Conservation (phyloP, 2,113 vertebrate genomes). For the Aegypius monachus region DNA sequence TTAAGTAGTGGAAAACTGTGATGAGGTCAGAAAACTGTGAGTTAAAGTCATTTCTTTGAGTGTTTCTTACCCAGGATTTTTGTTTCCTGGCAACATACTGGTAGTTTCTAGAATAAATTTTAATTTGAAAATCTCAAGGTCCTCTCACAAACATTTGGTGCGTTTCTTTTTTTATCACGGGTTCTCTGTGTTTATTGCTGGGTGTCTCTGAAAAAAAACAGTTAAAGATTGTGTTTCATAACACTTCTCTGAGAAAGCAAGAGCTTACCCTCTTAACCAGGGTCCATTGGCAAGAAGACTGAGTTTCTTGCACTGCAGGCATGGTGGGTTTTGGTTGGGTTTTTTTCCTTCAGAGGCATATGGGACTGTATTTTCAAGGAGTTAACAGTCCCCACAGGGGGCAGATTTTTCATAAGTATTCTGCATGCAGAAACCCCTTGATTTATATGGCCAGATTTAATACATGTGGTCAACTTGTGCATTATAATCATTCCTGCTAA, state of each 20-base stretch:
- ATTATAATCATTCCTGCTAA: background rate
- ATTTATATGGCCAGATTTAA: background rate
- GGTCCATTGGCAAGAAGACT: background rate
- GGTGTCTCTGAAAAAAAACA: background rate
- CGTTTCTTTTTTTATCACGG: background rate
- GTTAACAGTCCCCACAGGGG: background rate
- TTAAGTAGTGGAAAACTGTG: background rate
- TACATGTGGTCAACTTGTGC: background rate
- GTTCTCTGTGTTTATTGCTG: background rate
- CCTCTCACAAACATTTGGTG: background rate
- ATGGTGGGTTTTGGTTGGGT: rapidly evolving
- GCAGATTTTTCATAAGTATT: background rate
- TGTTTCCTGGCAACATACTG: background rate
- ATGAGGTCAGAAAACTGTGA: background rate
- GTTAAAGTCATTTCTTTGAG: background rate
- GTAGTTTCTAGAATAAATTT: background rate
- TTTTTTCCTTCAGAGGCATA: background rate
- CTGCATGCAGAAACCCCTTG: background rate
- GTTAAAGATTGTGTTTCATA: background rate
- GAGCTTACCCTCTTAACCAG: background rate
- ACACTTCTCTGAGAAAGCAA: background rate
- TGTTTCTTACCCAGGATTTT: background rate
- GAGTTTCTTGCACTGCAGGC: background rate
- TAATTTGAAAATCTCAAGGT: background rate
- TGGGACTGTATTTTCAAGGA: background rate